Conservation (phyloP, 2,888 invertebrate species). For the Leptothorax acervorum region DNA sequence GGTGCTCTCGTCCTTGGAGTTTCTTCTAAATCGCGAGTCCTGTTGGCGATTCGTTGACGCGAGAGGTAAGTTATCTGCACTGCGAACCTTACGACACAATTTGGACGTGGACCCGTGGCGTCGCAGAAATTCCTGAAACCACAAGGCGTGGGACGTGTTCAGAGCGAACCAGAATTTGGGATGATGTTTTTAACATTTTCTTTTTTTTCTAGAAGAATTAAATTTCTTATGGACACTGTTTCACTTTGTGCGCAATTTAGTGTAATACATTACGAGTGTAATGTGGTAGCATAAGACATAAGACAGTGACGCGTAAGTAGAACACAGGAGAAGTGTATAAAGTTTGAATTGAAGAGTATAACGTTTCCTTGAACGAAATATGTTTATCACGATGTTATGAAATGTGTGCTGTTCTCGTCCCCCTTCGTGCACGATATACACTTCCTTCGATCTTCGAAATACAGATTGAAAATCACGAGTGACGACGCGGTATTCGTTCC, state of each 20-base stretch:
- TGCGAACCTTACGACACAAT: constrained; percentile 92
- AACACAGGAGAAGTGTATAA: neutral
- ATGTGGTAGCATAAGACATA: neutral
- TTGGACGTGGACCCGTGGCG: constrained; percentile 93
- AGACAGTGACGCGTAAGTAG: constrained; percentile 5
- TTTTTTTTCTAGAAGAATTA: neutral
- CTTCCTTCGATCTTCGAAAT: neutral
- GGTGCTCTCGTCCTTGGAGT: constrained; percentile 76
- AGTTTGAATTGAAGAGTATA: neutral
- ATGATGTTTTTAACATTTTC: neutral
- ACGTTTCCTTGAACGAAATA: neutral
- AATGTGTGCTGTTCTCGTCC: neutral
- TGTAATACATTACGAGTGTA: constrained; percentile 4
- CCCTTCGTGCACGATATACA: neutral
- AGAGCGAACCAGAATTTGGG: neutral
- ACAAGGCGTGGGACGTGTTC: neutral
- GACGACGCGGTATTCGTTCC: neutral
- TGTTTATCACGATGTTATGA: neutral
- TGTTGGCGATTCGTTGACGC: constrained; percentile 82
- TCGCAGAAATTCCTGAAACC: constrained; percentile 89
- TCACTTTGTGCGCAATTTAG: constrained; percentile 23
- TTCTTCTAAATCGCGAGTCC: constrained; percentile 66
- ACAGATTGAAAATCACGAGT: neutral
- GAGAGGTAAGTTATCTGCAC: constrained; percentile 89
- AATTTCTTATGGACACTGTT: neutral